phyloP scores from a whole-genome alignment of 2,113 vertebrate species.

The Nycticorax nycticorax region DNA sequence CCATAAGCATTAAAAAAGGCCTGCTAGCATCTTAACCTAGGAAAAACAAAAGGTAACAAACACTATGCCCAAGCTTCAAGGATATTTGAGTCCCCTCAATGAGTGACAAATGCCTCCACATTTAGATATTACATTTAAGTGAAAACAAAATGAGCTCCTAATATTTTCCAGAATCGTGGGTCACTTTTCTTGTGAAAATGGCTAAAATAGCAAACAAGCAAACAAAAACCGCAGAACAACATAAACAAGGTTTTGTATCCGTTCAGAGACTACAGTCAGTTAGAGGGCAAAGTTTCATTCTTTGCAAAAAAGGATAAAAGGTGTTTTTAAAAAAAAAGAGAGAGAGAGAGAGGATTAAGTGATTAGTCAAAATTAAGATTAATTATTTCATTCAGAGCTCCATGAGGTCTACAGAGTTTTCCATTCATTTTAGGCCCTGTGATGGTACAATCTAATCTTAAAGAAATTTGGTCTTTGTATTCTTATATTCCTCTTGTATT shows the following conservation, averaged over 20 bases:
- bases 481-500: not conserved
- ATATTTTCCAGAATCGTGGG: not conserved
- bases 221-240: not conserved
- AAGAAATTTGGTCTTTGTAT: not conserved
- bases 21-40: not conserved
- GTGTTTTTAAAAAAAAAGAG: accelerated
- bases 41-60: not conserved
- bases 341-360: not conserved
- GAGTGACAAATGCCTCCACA: not conserved
- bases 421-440: not conserved
- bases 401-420: not conserved
- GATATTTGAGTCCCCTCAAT: not conserved
- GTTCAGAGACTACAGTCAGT: not conserved
- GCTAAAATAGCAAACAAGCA: not conserved
- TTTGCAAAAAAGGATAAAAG: not conserved
- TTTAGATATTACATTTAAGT: not conserved
- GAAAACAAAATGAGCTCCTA: not conserved
- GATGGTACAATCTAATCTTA: not conserved
- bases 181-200: not conserved
- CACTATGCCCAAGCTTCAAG: not conserved
- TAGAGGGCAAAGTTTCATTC: not conserved
- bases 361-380: not conserved
- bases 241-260: not conserved
- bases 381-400: not conserved
- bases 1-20: not conserved